Conservation (phyloP, 1,140 invertebrate genomes). For the Brachionus calyciflorus region DNA sequence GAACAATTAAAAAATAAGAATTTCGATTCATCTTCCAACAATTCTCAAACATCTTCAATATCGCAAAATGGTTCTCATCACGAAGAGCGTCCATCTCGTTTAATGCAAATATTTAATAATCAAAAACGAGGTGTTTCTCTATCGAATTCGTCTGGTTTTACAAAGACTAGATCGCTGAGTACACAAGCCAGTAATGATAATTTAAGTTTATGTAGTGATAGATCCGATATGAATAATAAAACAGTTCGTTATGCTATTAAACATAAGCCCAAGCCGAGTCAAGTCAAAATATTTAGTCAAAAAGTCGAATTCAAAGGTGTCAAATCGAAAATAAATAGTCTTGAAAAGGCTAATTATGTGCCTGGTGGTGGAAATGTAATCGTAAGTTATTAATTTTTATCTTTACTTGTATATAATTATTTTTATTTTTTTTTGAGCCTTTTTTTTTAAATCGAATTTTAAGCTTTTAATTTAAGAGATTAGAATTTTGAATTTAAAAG, state of each 20-base stretch:
- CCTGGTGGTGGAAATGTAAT: constrained; percentile 53
- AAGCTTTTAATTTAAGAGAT: no score
- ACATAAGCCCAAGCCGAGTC: not conserved
- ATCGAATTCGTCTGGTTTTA: not conserved
- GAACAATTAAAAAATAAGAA: not conserved
- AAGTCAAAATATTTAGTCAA: constrained; percentile 45
- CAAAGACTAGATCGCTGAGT: constrained; percentile 1
- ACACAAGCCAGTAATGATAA: not conserved
- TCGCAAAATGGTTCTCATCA: not conserved
- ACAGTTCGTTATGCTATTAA: constrained; percentile 7
- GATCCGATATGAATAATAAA: constrained; percentile 10
- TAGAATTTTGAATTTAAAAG: no score
- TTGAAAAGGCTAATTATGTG: constrained; percentile 53
- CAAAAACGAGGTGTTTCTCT: constrained; percentile 11
- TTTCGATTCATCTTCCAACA: not conserved
- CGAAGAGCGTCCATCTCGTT: not conserved
- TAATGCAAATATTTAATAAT: not conserved
- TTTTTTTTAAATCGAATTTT: not conserved
- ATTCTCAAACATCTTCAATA: not conserved
- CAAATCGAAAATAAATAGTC: constrained; percentile 51
- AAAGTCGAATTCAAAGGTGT: constrained; percentile 29
- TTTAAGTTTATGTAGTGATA: not conserved
- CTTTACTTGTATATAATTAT: no score
- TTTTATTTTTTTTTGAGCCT: not conserved
- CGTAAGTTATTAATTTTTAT: constrained; percentile 6